Base-by-base conservation (phyloP, 2,888 invertebrate genomes). In the Drepanosiphum platanoidis region DNA sequence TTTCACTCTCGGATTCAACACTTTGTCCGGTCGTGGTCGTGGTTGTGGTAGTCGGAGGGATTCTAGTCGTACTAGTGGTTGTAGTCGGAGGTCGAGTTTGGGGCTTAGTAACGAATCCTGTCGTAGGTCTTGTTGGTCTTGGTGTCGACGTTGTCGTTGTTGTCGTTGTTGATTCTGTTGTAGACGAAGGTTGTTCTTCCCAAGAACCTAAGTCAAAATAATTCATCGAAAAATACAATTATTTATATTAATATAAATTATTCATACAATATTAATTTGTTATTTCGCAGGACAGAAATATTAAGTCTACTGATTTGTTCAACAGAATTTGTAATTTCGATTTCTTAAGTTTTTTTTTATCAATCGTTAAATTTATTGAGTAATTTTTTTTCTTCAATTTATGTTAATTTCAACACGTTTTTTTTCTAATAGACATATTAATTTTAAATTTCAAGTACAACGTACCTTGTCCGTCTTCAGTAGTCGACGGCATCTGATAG, bases 401-500 rank as follows among this genome's bases (percentile, higher is more conserved):
- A n/a, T n/a, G n/a, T n/a, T n/a, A n/a, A n/a, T n/a, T n/a, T n/a
- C n/a, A n/a, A n/a, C n/a, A n/a, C n/a, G n/a, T n/a, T n/a, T n/a
- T n/a, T n/a, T n/a, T n/a, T n/a, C n/a, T n/a, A n/a, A n/a, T n/a
- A n/a, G n/a, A n/a, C n/a, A n/a, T n/a, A n/a, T n/a, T n/a, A n/a
- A 64, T 52, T 68, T 34, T 15, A 39, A 36, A 32, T 18, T n/a
- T 30, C 32, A 30, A 72, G 22, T 22, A 64, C 61, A 34, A 27
- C n/a, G n/a, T n/a, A 84, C 83, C 83, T 75, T 84, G 64, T 32
- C 83, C 83, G 75, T 83, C 82, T 64, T 84, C 83, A 1, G 83
- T 84, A 36, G 83, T 84, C 5, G 86, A 79, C 30, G 86, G 68
- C 27, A 77, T 30, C 13, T 79, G 78, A 11, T 30, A 34, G 34